phyloP scores from a whole-genome alignment of 1,140 invertebrate species.

The Cydia splendana region DNA sequence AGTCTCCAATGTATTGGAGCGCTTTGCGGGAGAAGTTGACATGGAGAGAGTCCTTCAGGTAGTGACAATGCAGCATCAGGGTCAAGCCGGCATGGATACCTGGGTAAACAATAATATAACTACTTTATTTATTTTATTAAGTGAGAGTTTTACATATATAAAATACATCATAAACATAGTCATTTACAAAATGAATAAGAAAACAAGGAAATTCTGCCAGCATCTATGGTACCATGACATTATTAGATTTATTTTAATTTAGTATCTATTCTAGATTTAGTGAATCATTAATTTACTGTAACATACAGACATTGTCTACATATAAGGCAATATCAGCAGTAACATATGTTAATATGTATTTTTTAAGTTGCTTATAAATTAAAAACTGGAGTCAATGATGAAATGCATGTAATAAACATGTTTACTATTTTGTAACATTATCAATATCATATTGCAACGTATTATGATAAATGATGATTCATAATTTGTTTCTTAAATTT shows the following conservation, averaged over 20 bases:
- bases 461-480: not conserved
- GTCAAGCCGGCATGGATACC: constrained; percentile 61
- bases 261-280: no score
- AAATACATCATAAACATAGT: no score
- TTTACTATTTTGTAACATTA: not conserved
- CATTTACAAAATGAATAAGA: no score
- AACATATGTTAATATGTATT: no score
- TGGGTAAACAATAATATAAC: constrained; percentile 35
- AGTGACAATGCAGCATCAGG: constrained; percentile 66
- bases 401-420: not conserved
- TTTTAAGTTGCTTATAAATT: not conserved
- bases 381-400: not conserved
- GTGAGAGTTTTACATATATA: no score
- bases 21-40: constrained; percentile 69
- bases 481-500: not conserved
- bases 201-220: no score
- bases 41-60: constrained; percentile 64
- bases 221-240: no score
- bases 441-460: not conserved
- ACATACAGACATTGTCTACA: no score
- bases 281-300: no score
- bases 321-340: no score
- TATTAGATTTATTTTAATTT: no score
- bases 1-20: constrained; percentile 67
- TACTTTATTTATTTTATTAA: no score